Conservation (phyloP, 2,113 vertebrate genomes). For the Rallus limicola region DNA sequence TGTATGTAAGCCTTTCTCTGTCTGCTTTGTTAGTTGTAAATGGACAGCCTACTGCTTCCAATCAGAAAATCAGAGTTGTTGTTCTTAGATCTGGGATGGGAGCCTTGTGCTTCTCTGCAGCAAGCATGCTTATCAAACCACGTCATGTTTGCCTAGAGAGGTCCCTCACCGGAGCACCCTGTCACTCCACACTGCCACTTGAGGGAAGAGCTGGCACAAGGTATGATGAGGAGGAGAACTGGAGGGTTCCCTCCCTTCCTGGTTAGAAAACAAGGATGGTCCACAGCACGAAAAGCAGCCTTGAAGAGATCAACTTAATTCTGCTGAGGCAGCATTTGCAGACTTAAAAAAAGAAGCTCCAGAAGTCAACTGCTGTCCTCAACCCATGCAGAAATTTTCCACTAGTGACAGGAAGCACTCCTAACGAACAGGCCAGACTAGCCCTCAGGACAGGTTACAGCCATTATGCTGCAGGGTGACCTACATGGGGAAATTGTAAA, state of each 20-base stretch:
- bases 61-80: not conserved
- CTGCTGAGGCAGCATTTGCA: not conserved
- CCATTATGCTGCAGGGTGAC: not conserved
- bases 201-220: not conserved
- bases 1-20: not conserved
- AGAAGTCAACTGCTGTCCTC: not conserved
- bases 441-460: not conserved
- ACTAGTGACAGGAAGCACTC: not conserved
- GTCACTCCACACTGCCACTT: not conserved
- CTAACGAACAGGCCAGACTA: not conserved
- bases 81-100: not conserved
- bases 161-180: not conserved
- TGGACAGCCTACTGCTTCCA: not conserved
- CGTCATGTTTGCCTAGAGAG: rapidly evolving
- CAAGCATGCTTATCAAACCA: not conserved
- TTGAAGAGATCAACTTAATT: not conserved
- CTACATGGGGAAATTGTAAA: not conserved
- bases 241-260: not conserved
- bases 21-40: not conserved
- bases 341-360: not conserved
- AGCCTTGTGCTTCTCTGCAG: not conserved
- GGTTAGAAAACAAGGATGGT: not conserved
- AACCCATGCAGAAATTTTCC: not conserved
- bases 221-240: not conserved
- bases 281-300: not conserved